A percentile compares a stretch with the other conserved stretches of the same genome.
Evolutionary conservation across 2,113 vertebrate genomes (phyloP).

Genomic region (Melanerpes formicivorus): DNA sequence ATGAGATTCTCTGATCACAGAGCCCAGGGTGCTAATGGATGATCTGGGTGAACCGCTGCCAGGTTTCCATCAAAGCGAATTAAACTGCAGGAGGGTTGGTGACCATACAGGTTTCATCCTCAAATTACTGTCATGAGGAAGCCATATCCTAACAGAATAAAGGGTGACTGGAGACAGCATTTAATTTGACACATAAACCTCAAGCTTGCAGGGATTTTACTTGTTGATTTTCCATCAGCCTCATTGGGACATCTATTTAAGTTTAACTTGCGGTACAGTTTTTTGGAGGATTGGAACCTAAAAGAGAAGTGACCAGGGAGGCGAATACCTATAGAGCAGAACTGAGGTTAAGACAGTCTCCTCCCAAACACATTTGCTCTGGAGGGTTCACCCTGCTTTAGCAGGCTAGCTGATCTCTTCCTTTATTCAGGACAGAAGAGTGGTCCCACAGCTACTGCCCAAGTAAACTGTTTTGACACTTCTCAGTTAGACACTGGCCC

Average conservation of each 20-base stretch:
- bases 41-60: not conserved
- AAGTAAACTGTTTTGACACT: not conserved
- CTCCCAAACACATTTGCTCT: not conserved
- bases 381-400: not conserved
- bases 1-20: not conserved
- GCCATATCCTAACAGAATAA: not conserved
- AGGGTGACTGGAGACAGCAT: rapidly evolving
- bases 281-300: not conserved
- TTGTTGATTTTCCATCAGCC: not conserved
- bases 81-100: not conserved
- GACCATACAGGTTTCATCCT: not conserved
- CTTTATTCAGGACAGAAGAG: not conserved
- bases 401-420: not conserved
- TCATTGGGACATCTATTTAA: not conserved
- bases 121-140: not conserved
- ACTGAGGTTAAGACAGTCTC: not conserved
- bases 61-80: not conserved
- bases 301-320: not conserved
- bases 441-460: not conserved
- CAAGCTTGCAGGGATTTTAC: not conserved
- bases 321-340: not conserved
- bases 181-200: not conserved
- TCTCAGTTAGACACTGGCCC: not conserved
- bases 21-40: not conserved
- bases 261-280: not conserved